Evolutionary conservation across 2,888 invertebrate genomes (phyloP), one percentile per base, ranked within the genome.

Genomic region (Pammene fasciana): DNA sequence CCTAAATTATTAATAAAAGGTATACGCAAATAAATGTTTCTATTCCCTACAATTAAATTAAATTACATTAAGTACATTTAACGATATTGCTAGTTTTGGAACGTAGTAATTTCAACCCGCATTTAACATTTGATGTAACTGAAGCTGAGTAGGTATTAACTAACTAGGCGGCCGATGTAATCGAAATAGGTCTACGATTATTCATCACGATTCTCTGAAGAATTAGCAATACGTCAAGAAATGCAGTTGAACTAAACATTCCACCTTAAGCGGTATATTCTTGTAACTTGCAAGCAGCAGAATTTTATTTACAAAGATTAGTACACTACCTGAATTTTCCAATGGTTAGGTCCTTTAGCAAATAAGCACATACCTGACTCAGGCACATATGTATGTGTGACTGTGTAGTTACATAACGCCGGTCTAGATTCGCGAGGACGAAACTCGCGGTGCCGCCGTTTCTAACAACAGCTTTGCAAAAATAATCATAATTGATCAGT

Each of bases 401-500:
- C n/a, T n/a, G n/a, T n/a, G n/a, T n/a, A n/a, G n/a, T n/a, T n/a
- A 54, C 64, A 52, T 50, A 68, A 68, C 64, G 57, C n/a, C 52
- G 64, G 50, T 56, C 68, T 64, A 68, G 68, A 68, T 68, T 59
- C 26, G 26, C 62, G 68, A 68, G 50, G 43, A 68, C 45, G 55
- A 57, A 52, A 57, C 34, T 52, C 54, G 14, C 14, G 46, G 48
- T 57, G 65, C 57, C 14, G 50, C 50, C 50, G 34, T 64, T n/a
- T n/a, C n/a, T n/a, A n/a, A n/a, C n/a, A n/a, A n/a, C n/a, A n/a
- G n/a, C n/a, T n/a, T 59, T 65, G 52, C 26, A 1, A 26, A 3
- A 64, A 64, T 52, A 41, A 57, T 57, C 68, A 68, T 26, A 1
- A 26, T 26, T 26, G 26, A 26, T 26, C 26, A 26, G 26, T 26